phyloP scores from a whole-genome alignment of 2,888 invertebrate species.

The Podabrus alpinus region DNA sequence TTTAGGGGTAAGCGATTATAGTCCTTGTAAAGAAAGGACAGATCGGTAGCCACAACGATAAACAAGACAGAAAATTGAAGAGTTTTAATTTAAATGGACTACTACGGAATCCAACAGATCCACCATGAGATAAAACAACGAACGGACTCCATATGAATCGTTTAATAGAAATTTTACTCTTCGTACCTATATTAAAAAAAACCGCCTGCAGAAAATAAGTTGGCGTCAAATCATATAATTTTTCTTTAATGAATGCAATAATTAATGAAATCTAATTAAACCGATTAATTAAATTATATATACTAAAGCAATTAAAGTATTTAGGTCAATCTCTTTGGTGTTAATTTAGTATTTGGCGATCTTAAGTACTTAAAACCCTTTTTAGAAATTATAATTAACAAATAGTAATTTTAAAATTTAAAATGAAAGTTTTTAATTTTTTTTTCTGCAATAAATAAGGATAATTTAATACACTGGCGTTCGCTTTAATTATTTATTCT shows the following conservation, averaged over 20 bases:
- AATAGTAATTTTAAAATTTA: neutral
- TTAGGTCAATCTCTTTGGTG: neutral
- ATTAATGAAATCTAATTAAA: neutral
- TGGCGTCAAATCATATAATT: neutral
- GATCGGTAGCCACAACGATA: too few relatives aligned
- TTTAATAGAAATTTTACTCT: too few relatives aligned
- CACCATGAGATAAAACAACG: neutral
- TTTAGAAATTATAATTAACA: neutral
- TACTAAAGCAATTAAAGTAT: neutral
- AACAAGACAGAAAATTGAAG: too few relatives aligned
- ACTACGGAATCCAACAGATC: too few relatives aligned
- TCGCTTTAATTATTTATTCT: neutral
- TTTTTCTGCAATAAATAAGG: neutral
- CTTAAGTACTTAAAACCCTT: neutral
- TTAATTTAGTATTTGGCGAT: neutral
- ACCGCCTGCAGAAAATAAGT: neutral
- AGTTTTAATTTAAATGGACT: too few relatives aligned
- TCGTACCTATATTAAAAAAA: neutral
- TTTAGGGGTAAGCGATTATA: too few relatives aligned
- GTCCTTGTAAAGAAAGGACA: too few relatives aligned
- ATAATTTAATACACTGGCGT: neutral
- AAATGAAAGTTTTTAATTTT: neutral
- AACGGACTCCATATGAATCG: too few relatives aligned
- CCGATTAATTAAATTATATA: neutral
- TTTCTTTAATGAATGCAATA: neutral